Evolutionary conservation across 2,888 invertebrate genomes (phyloP).

Genomic region (Geotrupes spiniger): DNA sequence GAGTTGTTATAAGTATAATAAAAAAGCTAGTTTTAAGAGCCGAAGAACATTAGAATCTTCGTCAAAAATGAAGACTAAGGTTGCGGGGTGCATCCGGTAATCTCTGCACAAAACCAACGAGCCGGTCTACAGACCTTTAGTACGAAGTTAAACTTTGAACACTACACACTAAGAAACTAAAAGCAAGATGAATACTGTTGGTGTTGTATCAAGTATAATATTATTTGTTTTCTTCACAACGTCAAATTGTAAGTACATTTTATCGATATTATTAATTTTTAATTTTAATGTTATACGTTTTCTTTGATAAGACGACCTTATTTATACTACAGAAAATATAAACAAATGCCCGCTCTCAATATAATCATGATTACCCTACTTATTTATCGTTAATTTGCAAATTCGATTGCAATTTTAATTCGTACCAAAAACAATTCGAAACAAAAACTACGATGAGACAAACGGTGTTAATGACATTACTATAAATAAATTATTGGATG

Average conservation of each 20-base stretch:
- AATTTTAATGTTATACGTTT: too few species aligned
- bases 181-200: conserved; percentile 33
- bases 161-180: conserved; percentile 13
- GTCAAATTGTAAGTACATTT: conserved; percentile 27
- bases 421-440: too few species aligned
- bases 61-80: conserved; percentile 19
- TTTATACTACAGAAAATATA: too few species aligned
- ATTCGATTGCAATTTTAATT: too few species aligned
- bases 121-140: conserved; percentile 36
- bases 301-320: too few species aligned
- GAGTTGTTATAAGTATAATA: conserved; percentile 15
- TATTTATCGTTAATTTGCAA: too few species aligned
- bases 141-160: conserved; percentile 31
- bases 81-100: conserved; percentile 41
- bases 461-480: too few species aligned
- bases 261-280: too few species aligned
- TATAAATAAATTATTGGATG: too few species aligned
- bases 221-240: conserved; percentile 27
- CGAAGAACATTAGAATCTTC: conserved; percentile 21
- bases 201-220: conserved; percentile 30
- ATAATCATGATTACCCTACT: too few species aligned
- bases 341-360: too few species aligned
- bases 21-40: conserved; percentile 17
- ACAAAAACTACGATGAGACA: too few species aligned
- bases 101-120: conserved; percentile 41